phyloP scores from a whole-genome alignment of 53 echinoderm and acorn worm species.

The Holothuria scabra region DNA sequence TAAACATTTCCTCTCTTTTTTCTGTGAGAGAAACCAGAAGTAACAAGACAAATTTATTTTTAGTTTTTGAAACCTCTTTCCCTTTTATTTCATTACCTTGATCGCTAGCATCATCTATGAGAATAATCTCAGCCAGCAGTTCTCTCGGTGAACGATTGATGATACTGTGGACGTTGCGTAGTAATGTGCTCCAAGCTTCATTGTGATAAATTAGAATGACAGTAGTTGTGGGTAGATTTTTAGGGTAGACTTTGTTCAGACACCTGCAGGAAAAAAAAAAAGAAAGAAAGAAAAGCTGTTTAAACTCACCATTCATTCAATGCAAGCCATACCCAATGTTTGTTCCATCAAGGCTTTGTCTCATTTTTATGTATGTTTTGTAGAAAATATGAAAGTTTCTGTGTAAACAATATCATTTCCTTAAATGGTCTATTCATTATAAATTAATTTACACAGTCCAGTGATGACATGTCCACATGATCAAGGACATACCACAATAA shows the following conservation, averaged over 20 bases:
- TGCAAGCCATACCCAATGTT: too few relatives aligned
- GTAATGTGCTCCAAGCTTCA: conserved; percentile 92
- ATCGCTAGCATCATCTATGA: conserved; percentile 91
- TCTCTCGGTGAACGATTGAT: conserved; percentile 88
- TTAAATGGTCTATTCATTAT: too few relatives aligned
- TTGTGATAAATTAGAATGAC: conserved; percentile 96
- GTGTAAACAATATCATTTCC: too few relatives aligned
- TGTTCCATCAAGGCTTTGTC: too few relatives aligned
- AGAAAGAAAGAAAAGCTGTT: not conserved
- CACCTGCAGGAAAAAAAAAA: conserved; percentile 15
- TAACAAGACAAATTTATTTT: not conserved
- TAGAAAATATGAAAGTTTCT: too few relatives aligned
- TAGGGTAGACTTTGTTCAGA: conserved; percentile 43
- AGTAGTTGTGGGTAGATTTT: conserved; percentile 87
- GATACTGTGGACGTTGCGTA: conserved; percentile 91
- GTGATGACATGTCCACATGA: too few relatives aligned
- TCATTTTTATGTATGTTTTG: too few relatives aligned
- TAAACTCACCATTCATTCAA: not conserved
- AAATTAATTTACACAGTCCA: too few relatives aligned
- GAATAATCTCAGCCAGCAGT: conserved; percentile 82
- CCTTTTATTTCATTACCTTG: conserved; percentile 66
- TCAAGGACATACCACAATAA: too few relatives aligned
- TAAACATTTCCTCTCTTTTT: not conserved
- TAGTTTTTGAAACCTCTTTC: not conserved
- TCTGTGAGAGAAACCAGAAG: not conserved